Conservation (phyloP, 1,140 invertebrate species). For the Dendroctonus valens region DNA sequence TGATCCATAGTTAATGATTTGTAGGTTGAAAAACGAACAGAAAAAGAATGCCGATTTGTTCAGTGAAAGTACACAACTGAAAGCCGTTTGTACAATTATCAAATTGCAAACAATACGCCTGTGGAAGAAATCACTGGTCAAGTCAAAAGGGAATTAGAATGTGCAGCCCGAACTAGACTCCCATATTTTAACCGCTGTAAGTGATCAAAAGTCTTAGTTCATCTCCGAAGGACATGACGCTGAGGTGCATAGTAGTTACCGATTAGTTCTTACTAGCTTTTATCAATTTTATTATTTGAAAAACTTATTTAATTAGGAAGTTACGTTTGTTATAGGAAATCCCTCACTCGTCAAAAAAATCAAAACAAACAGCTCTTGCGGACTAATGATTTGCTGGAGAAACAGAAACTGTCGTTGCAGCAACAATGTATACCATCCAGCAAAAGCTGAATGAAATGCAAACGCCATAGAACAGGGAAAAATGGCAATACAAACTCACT, state of each 20-base stretch:
- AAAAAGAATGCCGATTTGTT: conserved; percentile 49
- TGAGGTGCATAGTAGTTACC: conserved; percentile 33
- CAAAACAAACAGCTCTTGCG: conserved; percentile 30
- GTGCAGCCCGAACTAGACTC: conserved; percentile 60
- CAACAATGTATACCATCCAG: conserved; percentile 37
- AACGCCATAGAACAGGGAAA: conserved; percentile 53
- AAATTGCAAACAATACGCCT: conserved; percentile 43
- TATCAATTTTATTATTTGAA: conserved; percentile 12
- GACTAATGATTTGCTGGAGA: conserved; percentile 37
- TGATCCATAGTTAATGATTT: conserved; percentile 3
- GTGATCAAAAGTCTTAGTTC: conserved; percentile 37
- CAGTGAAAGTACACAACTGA: conserved; percentile 48
- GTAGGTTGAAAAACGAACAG: conserved; percentile 47
- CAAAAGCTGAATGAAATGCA: conserved; percentile 47
- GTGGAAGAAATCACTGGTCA: conserved; percentile 59
- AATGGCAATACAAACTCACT: conserved; percentile 49
- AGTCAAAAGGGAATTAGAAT: conserved; percentile 60
- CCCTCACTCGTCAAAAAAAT: conserved; percentile 41
- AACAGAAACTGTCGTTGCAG: conserved; percentile 40
- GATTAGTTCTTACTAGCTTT: not conserved
- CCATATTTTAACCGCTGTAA: conserved; percentile 54
- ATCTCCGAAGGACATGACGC: conserved; percentile 37
- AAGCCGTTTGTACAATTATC: conserved; percentile 41
- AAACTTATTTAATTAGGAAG: too few species aligned
- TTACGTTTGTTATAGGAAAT: conserved; percentile 41